phyloP scores from a whole-genome alignment of 2,113 vertebrate genomes.

The Chamaetylas fuelleborni region DNA sequence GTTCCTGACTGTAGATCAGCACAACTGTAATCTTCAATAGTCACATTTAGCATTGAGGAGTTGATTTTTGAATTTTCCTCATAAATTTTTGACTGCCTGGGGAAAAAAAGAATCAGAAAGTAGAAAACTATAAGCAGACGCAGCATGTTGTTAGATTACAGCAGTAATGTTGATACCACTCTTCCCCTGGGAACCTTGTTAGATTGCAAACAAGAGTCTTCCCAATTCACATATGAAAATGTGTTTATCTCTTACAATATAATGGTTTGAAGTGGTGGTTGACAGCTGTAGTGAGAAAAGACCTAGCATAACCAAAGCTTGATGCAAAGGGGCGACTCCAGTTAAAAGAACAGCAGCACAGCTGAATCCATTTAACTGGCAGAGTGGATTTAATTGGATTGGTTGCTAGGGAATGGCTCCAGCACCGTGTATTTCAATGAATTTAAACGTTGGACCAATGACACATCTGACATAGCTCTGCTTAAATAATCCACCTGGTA shows the following conservation, averaged over 20 bases:
- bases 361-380: constrained; percentile 56
- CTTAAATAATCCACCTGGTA: background rate
- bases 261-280: background rate
- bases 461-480: background rate
- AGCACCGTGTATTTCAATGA: background rate
- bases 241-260: background rate
- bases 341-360: background rate
- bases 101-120: background rate
- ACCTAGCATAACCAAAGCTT: background rate
- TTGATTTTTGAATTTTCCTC: constrained; percentile 20
- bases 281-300: background rate
- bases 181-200: background rate
- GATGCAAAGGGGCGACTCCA: background rate
- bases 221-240: background rate
- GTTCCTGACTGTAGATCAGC: background rate
- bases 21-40: background rate
- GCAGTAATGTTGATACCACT: background rate
- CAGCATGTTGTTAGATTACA: background rate
- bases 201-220: background rate
- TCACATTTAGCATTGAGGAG: background rate
- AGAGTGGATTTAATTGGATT: constrained; percentile 67
- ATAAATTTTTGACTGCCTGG: background rate
- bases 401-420: constrained; percentile 70
- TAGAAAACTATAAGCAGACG: background rate
- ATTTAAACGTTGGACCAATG: constrained; percentile 19